Evolutionary conservation across 2,113 vertebrate species (phyloP).

Genomic region (Dissostichus mawsoni): DNA sequence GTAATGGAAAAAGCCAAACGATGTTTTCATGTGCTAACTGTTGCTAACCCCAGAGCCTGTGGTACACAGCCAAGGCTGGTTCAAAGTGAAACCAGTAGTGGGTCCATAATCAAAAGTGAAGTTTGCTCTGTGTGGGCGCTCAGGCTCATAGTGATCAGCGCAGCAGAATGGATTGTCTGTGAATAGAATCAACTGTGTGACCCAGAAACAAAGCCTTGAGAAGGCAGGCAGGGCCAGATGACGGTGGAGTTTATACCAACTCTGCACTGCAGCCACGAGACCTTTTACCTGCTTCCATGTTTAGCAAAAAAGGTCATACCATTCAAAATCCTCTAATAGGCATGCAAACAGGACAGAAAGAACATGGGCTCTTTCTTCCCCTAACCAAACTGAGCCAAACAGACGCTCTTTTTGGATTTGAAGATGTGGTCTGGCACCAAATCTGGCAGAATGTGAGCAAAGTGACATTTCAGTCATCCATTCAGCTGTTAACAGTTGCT

Average conservation of each 20-base stretch:
- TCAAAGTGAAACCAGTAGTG: conserved; percentile 57
- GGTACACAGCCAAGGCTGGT: conserved; percentile 30
- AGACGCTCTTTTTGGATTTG: conserved; percentile 27
- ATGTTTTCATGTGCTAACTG: not conserved
- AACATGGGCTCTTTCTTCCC: conserved; percentile 20
- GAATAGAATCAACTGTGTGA: conserved; percentile 54
- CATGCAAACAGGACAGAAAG: conserved; percentile 16
- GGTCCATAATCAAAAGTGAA: conserved; percentile 72
- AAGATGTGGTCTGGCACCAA: conserved; percentile 56
- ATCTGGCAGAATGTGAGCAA: conserved; percentile 36
- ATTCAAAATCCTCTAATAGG: conserved; percentile 23
- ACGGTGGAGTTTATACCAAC: conserved; percentile 12
- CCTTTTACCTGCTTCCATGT: conserved; percentile 24
- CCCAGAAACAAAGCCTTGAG: conserved; percentile 66
- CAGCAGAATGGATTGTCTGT: conserved; percentile 58
- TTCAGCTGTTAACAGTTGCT: conserved; percentile 56
- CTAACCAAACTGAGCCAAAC: conserved; percentile 14
- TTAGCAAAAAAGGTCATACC: conserved; percentile 18
- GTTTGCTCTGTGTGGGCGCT: conserved; percentile 57
- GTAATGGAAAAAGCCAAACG: conserved; percentile 8
- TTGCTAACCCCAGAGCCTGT: not conserved
- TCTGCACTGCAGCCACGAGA: conserved; percentile 4
- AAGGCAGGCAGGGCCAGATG: conserved; percentile 24
- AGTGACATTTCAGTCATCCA: conserved; percentile 49
- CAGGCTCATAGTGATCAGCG: conserved; percentile 47